Conservation (phyloP, 2,797 vertebrate species). For the Propithecus perrieri region DNA sequence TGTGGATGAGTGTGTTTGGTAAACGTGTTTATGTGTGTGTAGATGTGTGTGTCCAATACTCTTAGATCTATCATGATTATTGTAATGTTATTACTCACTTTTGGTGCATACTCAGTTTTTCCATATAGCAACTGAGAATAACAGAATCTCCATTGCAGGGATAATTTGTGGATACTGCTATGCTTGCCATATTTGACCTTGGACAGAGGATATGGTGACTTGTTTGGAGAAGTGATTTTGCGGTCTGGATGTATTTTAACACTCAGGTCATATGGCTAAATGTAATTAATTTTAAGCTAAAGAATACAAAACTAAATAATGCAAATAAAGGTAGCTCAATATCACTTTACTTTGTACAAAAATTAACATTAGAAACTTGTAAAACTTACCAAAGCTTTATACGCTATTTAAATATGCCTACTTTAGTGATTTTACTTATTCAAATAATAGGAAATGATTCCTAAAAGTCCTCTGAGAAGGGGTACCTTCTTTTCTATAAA, state of each 20-base stretch:
- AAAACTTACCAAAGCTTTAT: neutral
- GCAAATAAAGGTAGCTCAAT: neutral
- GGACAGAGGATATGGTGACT: neutral
- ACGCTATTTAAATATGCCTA: neutral
- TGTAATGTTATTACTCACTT: neutral
- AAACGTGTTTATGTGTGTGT: neutral
- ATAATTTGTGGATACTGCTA: neutral
- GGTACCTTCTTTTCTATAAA: neutral
- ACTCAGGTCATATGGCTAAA: neutral
- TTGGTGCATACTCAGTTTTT: neutral
- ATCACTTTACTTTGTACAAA: slow-evolving; percentile 4
- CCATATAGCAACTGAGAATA: neutral
- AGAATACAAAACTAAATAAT: neutral
- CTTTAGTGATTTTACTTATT: neutral
- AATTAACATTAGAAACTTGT: slow-evolving; percentile 6
- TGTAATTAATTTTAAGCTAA: slow-evolving; percentile 8
- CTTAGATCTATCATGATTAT: neutral
- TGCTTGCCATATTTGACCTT: neutral
- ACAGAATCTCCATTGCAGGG: neutral
- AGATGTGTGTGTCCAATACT: neutral
- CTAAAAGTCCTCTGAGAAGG: neutral
- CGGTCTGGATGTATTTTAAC: neutral
- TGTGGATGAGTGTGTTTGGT: no score
- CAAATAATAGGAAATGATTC: neutral
- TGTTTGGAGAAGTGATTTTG: neutral